A percentile compares a stretch with the other conserved stretches of the same genome.
Conservation (phyloP, 2,888 invertebrate species). For the Aspidiotus destructor region DNA sequence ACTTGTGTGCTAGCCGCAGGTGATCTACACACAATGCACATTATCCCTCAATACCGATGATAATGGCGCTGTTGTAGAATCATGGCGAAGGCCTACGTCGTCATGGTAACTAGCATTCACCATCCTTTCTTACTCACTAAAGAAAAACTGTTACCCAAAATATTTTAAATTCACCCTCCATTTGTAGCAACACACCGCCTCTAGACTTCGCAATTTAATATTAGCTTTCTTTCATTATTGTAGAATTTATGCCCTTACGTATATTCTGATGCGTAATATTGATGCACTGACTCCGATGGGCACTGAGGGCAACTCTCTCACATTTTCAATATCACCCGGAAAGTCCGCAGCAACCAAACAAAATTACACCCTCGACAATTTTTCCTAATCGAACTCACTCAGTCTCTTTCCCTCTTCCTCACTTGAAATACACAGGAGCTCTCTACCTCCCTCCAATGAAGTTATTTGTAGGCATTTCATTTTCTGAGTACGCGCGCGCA, state of each 20-base stretch:
- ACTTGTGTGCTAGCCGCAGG: constrained; percentile 29
- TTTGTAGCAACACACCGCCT: background rate
- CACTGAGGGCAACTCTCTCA: too few relatives aligned
- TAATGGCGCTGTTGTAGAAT: constrained; percentile 32
- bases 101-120: constrained; percentile 26
- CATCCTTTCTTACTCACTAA: constrained; percentile 11
- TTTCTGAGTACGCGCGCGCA: too few relatives aligned
- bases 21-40: constrained; percentile 29
- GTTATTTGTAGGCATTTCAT: too few relatives aligned
- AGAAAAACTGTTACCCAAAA: background rate
- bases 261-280: background rate
- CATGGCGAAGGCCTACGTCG: constrained; percentile 30
- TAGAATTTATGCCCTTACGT: background rate
- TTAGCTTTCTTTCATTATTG: background rate
- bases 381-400: background rate
- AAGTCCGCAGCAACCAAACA: background rate
- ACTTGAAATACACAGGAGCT: too few relatives aligned
- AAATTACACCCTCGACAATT: background rate
- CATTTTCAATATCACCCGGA: too few relatives aligned
- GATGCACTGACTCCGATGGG: background rate
- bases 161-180: background rate
- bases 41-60: constrained; percentile 31
- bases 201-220: background rate
- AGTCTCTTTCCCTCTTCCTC: too few relatives aligned
- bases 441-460: too few relatives aligned